A percentile compares a stretch with the other conserved stretches of the same genome.
Evolutionary conservation across 2,113 vertebrate genomes (phyloP).

Genomic region (human (Homo sapiens)): DNA sequence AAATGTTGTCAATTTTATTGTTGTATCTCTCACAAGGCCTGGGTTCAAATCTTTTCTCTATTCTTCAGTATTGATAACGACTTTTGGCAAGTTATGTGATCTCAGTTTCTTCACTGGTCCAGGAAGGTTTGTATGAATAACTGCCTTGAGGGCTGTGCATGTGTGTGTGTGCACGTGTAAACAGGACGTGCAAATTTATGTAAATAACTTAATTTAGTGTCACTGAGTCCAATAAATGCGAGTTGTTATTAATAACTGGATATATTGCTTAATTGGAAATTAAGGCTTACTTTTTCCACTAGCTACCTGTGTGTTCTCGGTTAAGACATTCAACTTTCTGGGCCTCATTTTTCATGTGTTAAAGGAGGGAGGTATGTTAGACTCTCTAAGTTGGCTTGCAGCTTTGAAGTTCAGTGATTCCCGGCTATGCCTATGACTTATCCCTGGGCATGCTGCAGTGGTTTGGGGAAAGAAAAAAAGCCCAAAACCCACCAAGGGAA

Average conservation of each 20-base stretch:
- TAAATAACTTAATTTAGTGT: not conserved
- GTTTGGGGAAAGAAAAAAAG: not conserved
- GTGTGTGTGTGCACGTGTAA: not conserved
- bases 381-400: not conserved
- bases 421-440: not conserved
- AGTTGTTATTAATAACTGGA: not conserved
- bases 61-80: not conserved
- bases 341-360: not conserved
- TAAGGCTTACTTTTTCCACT: not conserved
- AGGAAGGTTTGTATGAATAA: not conserved
- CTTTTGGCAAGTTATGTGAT: not conserved
- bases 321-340: not conserved
- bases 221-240: not conserved
- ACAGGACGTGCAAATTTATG: not conserved
- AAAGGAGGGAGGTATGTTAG: not conserved
- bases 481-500: not conserved
- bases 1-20: not conserved
- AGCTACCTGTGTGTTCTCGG: slow-evolving; percentile 3
- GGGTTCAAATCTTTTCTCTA: not conserved
- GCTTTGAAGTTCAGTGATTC: slow-evolving; percentile 9
- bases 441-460: not conserved
- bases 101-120: not conserved
- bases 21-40: not conserved
- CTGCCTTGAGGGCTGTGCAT: not conserved
- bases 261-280: not conserved